Evolutionary conservation across 2,888 invertebrate genomes (phyloP), one percentile per base, ranked within the genome.

Genomic region (Limenitis camilla): DNA sequence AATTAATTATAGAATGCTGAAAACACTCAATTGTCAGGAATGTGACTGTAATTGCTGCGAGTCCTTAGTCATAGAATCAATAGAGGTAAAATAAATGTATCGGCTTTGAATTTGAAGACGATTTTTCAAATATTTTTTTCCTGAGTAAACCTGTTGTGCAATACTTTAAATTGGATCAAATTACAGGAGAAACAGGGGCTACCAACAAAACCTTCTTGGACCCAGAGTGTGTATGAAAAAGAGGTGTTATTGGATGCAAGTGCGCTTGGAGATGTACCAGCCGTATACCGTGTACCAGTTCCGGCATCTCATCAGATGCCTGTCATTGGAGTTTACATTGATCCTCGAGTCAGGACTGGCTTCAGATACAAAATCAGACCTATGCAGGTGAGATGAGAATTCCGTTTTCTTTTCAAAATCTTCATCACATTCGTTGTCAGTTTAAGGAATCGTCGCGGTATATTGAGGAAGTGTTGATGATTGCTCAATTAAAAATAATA

Each of bases 281-380:
- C 92, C 1, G 83, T 87, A 44, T 92, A 92, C 72, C 82, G 85
- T 29, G 89, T 92, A 10, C 90, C 90, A 10, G 83, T 89, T 29
- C 82, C 92, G 2, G 88, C 89, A 33, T 79, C 88, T 5, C 89
- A 92, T 65, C 91, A 93, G 72, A 86, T 92, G 72, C 92, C 92
- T 0, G 92, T 91, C 47, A 88, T 92, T 68, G 94, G 94, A 47
- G 91, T 93, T 49, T 92, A 91, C 77, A 89, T 94, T 62, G 93
- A 94, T 79, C 89, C 90, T 51, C 85, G 92, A 51, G 91, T 94
- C 58, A 85, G 91, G 62, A 91, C 93, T 60, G 94, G 94, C 61
- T 94, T 93, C 86, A 88, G 90, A 74, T 94, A 94, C 88, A 89
- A 90, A 79, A 91, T 93, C 59, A 88, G 91, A 68, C 91, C 91